Percentiles rank a stretch among this genome's conserved stretches.
Conservation (phyloP, 2,888 invertebrate genomes). For the Nomada goodeniana region DNA sequence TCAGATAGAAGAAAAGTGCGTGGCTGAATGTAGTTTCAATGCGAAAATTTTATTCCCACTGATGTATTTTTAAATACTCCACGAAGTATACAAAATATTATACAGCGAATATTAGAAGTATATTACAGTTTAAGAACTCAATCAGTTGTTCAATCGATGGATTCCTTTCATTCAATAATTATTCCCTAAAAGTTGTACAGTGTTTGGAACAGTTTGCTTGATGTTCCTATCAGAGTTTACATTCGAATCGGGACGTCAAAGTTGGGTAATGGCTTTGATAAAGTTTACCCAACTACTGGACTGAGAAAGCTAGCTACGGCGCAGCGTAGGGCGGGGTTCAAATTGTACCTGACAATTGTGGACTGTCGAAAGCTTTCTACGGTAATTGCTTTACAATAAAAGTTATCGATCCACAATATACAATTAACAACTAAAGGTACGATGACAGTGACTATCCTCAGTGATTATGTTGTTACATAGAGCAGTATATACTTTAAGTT, state of each 20-base stretch:
- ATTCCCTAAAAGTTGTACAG: not conserved
- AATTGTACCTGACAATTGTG: constrained; percentile 59
- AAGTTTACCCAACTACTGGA: constrained; percentile 61
- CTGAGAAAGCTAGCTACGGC: constrained; percentile 46
- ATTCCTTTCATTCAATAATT: constrained; percentile 15
- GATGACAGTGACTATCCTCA: constrained; percentile 8
- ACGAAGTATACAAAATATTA: too few species aligned
- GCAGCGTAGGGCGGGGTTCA: constrained; percentile 30
- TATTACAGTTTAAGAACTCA: not conserved
- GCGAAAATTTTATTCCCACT: too few species aligned
- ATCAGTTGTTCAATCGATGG: not conserved
- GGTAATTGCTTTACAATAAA: constrained; percentile 59
- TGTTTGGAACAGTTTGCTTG: constrained; percentile 20
- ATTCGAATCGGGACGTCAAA: constrained; percentile 40
- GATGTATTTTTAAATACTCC: too few species aligned
- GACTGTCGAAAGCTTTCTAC: constrained; percentile 52
- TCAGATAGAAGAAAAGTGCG: too few species aligned
- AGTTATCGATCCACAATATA: constrained; percentile 52
- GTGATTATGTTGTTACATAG: not conserved
- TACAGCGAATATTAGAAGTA: too few species aligned
- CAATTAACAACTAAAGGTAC: constrained; percentile 3
- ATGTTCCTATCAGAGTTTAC: constrained; percentile 46
- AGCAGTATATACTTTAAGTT: too few species aligned
- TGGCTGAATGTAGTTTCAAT: too few species aligned
- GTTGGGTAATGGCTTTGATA: constrained; percentile 56